Percentiles rank a stretch among this genome's conserved stretches.
These are phyloP conservation scores for Laothoe populi DNA, from an alignment of 2,888 invertebrate genomes.

Conservation along the genomic window DNA sequence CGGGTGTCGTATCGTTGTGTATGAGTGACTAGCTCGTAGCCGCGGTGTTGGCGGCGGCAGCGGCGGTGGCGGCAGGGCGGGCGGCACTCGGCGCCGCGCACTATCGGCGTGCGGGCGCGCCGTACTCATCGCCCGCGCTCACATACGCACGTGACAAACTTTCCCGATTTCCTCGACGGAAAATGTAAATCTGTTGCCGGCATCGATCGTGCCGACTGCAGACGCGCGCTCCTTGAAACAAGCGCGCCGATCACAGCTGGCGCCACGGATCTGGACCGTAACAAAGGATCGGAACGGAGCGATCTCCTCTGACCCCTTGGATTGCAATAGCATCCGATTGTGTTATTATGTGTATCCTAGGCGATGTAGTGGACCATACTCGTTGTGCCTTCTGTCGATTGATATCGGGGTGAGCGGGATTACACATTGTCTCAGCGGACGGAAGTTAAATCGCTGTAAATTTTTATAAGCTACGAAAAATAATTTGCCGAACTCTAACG, in stretches of 20 bases:
- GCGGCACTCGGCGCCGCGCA: slow-evolving; percentile 82
- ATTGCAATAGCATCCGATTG: slow-evolving; percentile 60
- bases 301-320: slow-evolving; percentile 58
- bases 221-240: slow-evolving; percentile 70
- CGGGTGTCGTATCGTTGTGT: slow-evolving; percentile 38
- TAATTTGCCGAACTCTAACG: slow-evolving; percentile 66
- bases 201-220: slow-evolving; percentile 78
- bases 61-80: slow-evolving; percentile 67
- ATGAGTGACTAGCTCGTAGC: slow-evolving; percentile 39
- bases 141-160: slow-evolving; percentile 78
- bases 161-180: slow-evolving; percentile 81
- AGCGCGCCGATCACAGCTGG: slow-evolving; percentile 78
- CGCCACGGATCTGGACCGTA: slow-evolving; percentile 74
- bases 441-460: slow-evolving; percentile 61
- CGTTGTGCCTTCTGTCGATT: slow-evolving; percentile 77
- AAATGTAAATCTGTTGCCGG: slow-evolving; percentile 83
- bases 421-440: slow-evolving; percentile 48
- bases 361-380: slow-evolving; percentile 77
- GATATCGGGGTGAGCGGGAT: slow-evolving; percentile 58
- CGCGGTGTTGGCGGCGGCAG: slow-evolving; percentile 48
- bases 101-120: slow-evolving; percentile 82
- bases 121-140: slow-evolving; percentile 69
- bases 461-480: slow-evolving; percentile 62
- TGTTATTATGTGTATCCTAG: slow-evolving; percentile 71
- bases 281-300: slow-evolving; percentile 69